Base-by-base conservation (phyloP, 2,888 invertebrate species). In the Ceriagrion tenellum region DNA sequence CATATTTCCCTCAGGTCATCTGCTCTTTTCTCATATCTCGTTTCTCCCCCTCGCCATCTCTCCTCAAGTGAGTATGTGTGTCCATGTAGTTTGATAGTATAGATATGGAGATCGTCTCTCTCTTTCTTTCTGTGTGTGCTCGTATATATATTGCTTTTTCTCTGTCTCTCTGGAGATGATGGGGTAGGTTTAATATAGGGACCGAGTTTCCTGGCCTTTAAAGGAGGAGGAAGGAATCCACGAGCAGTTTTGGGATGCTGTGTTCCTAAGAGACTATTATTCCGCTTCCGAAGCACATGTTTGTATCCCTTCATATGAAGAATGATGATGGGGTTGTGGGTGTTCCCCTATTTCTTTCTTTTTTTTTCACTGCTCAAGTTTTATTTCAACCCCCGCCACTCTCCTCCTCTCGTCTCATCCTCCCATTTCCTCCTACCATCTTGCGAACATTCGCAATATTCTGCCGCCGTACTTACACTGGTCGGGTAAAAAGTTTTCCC, bases 271-370 rank as follows among this genome's bases (percentile, higher is more conserved):
- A 93, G 93, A 74, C 93, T 69, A 74, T 93, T 93, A 93, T 93
- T 93, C 93, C 47, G 69, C 91, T 91, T 59, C 56, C 91, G 59
- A 59, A 93, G 93, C 93, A 69, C 93, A 47, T 93, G 93, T 93
- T 93, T 93, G 93, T 74, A 93, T 93, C 74, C 93, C 69, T 93
- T 93, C 93, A 74, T 93, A 93, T 93, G 93, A 69, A 93, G 93
- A 69, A 40, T 59, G 89, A 89, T 89, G 89, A 89, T 89, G 89
- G 89, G 89, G 89, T 89, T 91, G 59, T 55, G 59, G 93, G 69
- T 63, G 93, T 47, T 69, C 47, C n/a, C 74, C 40, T 93, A 47
- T 93, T 47, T 93, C 40, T 93, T 55, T 81, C 35, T 47, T 47
- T 59, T 59, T 91, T 69, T 59, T 20, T n/a, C n/a, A n/a, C n/a